Evolutionary conservation across 2,113 vertebrate genomes (phyloP).

Genomic region (Rhea americana): DNA sequence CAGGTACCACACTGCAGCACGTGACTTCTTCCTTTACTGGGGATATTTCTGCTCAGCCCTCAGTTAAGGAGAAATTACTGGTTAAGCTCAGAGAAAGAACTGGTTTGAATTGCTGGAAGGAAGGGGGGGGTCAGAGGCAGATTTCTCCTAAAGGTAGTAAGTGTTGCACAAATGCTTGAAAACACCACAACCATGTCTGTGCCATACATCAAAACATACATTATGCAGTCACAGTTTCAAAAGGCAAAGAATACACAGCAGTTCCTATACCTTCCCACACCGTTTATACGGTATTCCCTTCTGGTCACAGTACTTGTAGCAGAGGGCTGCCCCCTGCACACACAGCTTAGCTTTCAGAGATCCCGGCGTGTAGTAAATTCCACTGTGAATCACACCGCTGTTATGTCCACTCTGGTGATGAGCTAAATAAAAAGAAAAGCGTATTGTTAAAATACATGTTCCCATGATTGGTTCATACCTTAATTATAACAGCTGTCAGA

Average conservation of each 20-base stretch:
- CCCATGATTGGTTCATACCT: neutral
- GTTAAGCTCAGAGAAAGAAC: neutral
- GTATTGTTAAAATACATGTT: neutral
- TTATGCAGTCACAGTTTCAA: neutral
- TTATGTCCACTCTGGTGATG: slow-evolving; percentile 94
- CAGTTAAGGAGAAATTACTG: neutral
- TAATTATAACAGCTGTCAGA: neutral
- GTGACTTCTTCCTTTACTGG: neutral
- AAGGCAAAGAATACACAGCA: neutral
- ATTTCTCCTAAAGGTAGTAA: neutral
- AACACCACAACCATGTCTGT: rapidly evolving
- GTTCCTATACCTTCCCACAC: slow-evolving; percentile 88
- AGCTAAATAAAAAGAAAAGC: slow-evolving; percentile 73
- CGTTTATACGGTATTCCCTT: slow-evolving; percentile 90
- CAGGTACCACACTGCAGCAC: neutral
- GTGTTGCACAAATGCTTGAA: neutral
- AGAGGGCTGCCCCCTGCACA: slow-evolving; percentile 86
- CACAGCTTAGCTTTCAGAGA: slow-evolving; percentile 95
- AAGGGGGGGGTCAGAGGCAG: neutral
- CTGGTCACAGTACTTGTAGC: slow-evolving; percentile 91
- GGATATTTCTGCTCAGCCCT: neutral
- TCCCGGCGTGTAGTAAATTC: slow-evolving; percentile 95
- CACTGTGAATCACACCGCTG: slow-evolving; percentile 98
- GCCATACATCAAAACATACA: rapidly evolving
- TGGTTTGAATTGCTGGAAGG: neutral